phyloP scores from a whole-genome alignment of 2,888 invertebrate genomes.

The Cetonia aurata region DNA sequence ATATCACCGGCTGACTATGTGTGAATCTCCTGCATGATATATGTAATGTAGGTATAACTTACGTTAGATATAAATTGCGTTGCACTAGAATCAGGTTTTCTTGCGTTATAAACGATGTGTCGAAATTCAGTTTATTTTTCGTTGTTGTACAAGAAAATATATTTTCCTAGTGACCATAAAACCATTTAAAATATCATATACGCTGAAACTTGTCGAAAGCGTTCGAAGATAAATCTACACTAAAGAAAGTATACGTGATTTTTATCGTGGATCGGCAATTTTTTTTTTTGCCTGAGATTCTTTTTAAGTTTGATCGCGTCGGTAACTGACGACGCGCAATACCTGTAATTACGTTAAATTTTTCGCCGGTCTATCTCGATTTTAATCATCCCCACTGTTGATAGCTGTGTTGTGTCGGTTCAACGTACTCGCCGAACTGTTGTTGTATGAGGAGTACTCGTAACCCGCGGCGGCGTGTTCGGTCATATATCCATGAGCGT shows the following conservation, averaged over 20 bases:
- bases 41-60: not conserved
- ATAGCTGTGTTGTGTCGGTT: conserved; percentile 9
- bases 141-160: conserved; percentile 3
- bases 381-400: conserved; percentile 28
- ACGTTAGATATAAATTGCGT: not conserved
- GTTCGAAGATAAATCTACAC: conserved; percentile 11
- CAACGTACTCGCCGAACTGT: conserved; percentile 12
- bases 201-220: conserved; percentile 9
- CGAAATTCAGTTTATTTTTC: conserved; percentile 18
- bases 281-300: conserved; percentile 16
- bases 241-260: conserved; percentile 6
- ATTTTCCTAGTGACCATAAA: not conserved
- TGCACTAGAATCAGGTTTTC: not conserved
- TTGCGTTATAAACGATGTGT: conserved; percentile 18
- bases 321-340: conserved; percentile 20
- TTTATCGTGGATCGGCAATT: conserved; percentile 26
- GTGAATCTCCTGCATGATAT: not conserved
- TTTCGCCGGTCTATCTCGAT: conserved; percentile 24
- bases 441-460: too few relatives aligned
- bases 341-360: conserved; percentile 37
- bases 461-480: not conserved
- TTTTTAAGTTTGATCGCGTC: conserved; percentile 25
- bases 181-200: not conserved
- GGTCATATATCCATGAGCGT: not conserved
- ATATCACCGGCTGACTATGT: too few relatives aligned